Percentiles rank a stretch among this genome's conserved stretches.
Evolutionary conservation across 2,888 invertebrate genomes (phyloP).

Genomic region (Adelphocoris suturalis): DNA sequence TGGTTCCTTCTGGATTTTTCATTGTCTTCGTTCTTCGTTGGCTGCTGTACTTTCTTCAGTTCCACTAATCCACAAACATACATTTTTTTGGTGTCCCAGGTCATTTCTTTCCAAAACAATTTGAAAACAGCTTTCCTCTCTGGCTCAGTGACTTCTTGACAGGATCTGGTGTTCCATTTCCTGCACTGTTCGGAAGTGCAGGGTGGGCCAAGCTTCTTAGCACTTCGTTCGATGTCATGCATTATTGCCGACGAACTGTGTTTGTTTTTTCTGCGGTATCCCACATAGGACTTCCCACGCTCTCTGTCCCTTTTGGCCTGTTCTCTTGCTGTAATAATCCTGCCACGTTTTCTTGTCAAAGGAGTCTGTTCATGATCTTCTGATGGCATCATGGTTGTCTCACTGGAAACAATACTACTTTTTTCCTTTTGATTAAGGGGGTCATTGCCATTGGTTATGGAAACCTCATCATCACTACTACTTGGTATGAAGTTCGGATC

Average conservation of each 20-base stretch:
- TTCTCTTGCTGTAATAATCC: no score
- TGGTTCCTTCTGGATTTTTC: slow-evolving; percentile 50
- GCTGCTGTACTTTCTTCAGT: no score
- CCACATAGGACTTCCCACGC: background rate
- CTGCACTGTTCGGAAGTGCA: slow-evolving; percentile 3
- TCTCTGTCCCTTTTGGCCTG: no score
- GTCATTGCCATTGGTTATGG: no score
- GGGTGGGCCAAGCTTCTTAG: slow-evolving; percentile 42
- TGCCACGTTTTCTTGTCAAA: no score
- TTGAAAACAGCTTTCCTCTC: background rate
- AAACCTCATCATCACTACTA: no score
- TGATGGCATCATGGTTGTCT: no score
- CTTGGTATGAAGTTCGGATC: no score
- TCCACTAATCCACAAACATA: slow-evolving; percentile 43
- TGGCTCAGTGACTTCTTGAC: background rate
- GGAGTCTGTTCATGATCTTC: no score
- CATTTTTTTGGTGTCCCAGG: slow-evolving; percentile 51
- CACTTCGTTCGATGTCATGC: slow-evolving; percentile 29
- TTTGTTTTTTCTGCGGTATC: slow-evolving; percentile 14
- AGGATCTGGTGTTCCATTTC: slow-evolving; percentile 6
- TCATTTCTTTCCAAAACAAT: slow-evolving; percentile 44
- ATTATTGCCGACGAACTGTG: slow-evolving; percentile 14
- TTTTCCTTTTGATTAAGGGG: no score
- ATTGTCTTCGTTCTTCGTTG: background rate
- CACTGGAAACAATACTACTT: no score